These are phyloP conservation scores for Prionailurus bengalensis DNA, from an alignment of 2,113 vertebrate genomes.

Conservation along the genomic window DNA sequence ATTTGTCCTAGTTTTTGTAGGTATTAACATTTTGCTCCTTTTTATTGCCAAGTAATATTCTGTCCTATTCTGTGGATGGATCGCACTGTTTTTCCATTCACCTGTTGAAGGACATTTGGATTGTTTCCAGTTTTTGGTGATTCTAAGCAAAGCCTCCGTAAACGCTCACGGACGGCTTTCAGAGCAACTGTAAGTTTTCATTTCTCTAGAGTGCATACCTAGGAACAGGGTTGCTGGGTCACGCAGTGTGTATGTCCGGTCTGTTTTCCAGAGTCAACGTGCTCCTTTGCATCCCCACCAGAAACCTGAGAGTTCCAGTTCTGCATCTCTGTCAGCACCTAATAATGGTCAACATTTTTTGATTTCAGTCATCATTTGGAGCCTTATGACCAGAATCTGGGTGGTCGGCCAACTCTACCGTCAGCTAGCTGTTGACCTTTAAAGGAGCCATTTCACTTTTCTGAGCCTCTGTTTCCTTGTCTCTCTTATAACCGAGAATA, in stretches of 20 bases:
- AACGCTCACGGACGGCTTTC: neutral
- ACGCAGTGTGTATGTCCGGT: neutral
- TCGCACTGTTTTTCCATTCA: neutral
- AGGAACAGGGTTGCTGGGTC: neutral
- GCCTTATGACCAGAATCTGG: neutral
- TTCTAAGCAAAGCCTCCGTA: neutral
- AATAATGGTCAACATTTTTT: neutral
- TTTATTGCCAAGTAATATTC: slow-evolving; percentile 17
- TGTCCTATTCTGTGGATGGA: neutral
- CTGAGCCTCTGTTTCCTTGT: neutral
- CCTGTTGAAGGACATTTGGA: slow-evolving; percentile 5
- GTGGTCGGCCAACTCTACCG: neutral
- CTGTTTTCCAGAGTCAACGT: neutral
- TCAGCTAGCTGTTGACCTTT: neutral
- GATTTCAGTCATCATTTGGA: neutral
- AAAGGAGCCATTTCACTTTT: slow-evolving; percentile 10
- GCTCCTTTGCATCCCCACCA: neutral
- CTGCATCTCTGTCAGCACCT: neutral
- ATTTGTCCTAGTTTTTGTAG: neutral
- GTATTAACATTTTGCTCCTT: neutral
- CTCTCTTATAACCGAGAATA: neutral
- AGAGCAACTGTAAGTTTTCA: neutral
- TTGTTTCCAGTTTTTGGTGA: neutral
- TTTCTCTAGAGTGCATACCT: neutral
- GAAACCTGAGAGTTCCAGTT: neutral